Evolutionary conservation across 2,888 invertebrate genomes (phyloP).

Genomic region (Idaea aversata): DNA sequence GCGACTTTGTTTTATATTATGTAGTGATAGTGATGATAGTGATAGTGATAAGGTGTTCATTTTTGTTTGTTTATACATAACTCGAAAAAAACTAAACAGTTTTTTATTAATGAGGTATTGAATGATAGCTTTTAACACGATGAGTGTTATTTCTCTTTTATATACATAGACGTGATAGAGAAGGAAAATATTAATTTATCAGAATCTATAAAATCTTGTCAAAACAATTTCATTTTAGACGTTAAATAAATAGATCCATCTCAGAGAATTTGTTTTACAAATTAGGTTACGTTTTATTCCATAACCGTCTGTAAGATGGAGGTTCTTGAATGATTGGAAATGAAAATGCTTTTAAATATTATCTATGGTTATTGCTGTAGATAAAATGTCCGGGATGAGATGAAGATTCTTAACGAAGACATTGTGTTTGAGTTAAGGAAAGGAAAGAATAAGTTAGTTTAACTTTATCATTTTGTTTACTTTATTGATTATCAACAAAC

Average conservation of each 20-base stretch:
- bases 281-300: slow-evolving; percentile 41
- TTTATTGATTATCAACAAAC: background rate
- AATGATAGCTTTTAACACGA: too few relatives aligned
- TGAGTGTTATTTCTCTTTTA: too few relatives aligned
- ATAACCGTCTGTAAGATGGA: slow-evolving; percentile 23
- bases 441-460: background rate
- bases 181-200: background rate
- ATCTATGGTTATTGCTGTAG: background rate
- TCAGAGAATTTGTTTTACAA: slow-evolving; percentile 42
- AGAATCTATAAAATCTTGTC: background rate
- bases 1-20: too few relatives aligned
- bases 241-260: slow-evolving; percentile 13
- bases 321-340: slow-evolving; percentile 44
- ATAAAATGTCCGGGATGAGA: background rate
- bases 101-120: too few relatives aligned
- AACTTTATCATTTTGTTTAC: background rate
- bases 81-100: too few relatives aligned
- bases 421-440: background rate
- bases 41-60: too few relatives aligned
- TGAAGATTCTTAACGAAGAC: background rate
- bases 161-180: background rate
- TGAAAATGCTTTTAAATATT: slow-evolving; percentile 48
- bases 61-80: too few relatives aligned
- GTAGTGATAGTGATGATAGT: too few relatives aligned
- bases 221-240: background rate